Base-by-base conservation (phyloP, 2,113 vertebrate species). In the Oncorhynchus mykiss region DNA sequence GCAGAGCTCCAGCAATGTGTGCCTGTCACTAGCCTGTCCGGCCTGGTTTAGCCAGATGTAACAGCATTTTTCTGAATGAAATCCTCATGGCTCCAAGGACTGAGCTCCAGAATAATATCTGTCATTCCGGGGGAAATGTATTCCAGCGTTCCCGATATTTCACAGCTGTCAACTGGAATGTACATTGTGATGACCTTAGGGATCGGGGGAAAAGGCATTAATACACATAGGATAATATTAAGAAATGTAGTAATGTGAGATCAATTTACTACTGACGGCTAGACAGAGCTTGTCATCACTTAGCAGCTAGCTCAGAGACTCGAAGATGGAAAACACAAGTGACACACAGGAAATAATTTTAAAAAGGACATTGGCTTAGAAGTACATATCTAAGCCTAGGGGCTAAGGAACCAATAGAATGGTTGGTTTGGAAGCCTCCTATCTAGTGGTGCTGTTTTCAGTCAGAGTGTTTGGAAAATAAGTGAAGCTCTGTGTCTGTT, bases 191-290 rank as follows among this genome's bases (percentile, higher is more conserved):
- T 80, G 78, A 80, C 78, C 78, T 75, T 29, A 49, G 78, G 73
- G 78, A 69, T 49, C 25, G 22, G 49, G 73, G 78, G 78, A 2
- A 24, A 25, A 68, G 54, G 74, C 74, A 62, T 74, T 75, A 67
- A 70, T 72, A 76, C 78, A 76, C 57, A 64, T 68, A 72, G 72
- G 74, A 80, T 72, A 76, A 80, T 75, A 76, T 68, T 51, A 75
- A 25, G 48, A 22, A 75, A 57, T 34, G 73, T 18, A 25, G 18
- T 75, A 31, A 67, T 68, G 49, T 51, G 29, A 54, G 73, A 79
- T 79, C 72, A 69, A 76, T 76, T 75, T 75, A 72, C 69, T 62
- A 62, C 45, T 66, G 67, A 72, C 49, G 65, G 60, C 69, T 29
- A 67, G 66, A 67, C 66, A 4, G 8, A 7, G 66, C 64, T 66